These are phyloP conservation scores for Adelognathus sp. DNA, from an alignment of 2,888 invertebrate genomes.

Conservation along the genomic window DNA sequence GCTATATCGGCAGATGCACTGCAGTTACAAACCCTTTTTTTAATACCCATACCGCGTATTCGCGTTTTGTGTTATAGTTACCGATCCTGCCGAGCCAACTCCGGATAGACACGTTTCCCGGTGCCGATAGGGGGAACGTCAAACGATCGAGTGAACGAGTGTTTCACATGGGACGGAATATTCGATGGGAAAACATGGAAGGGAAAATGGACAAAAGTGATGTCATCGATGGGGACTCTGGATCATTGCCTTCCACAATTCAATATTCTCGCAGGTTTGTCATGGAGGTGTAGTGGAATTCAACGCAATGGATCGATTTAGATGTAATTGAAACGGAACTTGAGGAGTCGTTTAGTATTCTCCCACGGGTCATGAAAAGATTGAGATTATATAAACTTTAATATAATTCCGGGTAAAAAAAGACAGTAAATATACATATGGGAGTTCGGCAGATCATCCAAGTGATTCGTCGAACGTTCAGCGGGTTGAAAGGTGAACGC, in stretches of 20 bases:
- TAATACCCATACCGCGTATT: slow-evolving; percentile 27
- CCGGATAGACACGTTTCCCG: slow-evolving; percentile 42
- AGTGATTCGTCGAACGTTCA: no score
- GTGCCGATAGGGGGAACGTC: slow-evolving; percentile 31
- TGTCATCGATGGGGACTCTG: not conserved
- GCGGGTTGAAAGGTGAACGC: no score
- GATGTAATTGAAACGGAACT: not conserved
- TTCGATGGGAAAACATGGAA: slow-evolving; percentile 28
- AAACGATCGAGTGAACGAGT: slow-evolving; percentile 23
- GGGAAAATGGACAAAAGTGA: slow-evolving; percentile 4
- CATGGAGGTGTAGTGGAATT: not conserved
- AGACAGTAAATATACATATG: no score
- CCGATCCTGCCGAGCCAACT: not conserved
- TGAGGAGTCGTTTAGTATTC: not conserved
- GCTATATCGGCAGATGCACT: slow-evolving; percentile 42
- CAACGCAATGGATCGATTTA: not conserved
- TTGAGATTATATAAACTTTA: no score
- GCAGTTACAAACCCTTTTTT: slow-evolving; percentile 47
- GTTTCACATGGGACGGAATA: slow-evolving; percentile 43
- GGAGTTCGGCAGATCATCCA: no score
- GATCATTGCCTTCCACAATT: slow-evolving; percentile 1
- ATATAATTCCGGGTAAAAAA: no score
- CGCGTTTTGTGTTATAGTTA: slow-evolving; percentile 26
- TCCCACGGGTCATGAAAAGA: not conserved
- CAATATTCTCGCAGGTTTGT: slow-evolving; percentile 1